Evolutionary conservation across 2,113 vertebrate species (phyloP), one percentile per base, ranked within the genome.

Genomic region (Phaethornis superciliosus): DNA sequence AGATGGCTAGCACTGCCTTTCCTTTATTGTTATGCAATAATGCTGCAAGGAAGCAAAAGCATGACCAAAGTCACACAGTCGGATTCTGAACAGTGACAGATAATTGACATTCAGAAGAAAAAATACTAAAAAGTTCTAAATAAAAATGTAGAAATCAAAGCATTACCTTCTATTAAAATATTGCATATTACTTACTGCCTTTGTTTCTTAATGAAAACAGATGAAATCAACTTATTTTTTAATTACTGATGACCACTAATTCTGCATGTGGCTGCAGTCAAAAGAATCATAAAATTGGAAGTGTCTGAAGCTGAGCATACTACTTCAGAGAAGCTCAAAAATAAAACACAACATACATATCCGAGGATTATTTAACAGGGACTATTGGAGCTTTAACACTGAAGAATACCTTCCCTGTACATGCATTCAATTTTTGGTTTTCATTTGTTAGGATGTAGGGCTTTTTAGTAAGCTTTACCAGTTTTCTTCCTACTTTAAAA

Each of bases 1-100:
- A 96, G 96, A 96, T 92, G 95, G 92, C 86, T 70, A 32, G 71
- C 42, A 42, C 70, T 80, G 81, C 85, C 69, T 82, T 67, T 47
- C 84, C 78, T 85, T 93, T 65, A 85, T 80, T 11, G 0, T 85
- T 88, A 95, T 40, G 47, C 89, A 95, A 92, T 62, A 76, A 11
- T 64, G 35, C 86, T 87, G 74, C n/a, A 84, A 94, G 46, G 63
- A 89, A 72, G 37, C 0, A 0, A 67, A 89, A 11, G 67, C 37
- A 28, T 3, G 15, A 87, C 46, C n/a, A 42, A 81, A 91, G 40
- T 74, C 37, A 10, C 46, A 47, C 64, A 84, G 78, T 30, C 54
- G 40, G 21, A 89, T 47, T 72, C 78, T 85, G 81, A 89, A 74
- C 10, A 15, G 18, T 67, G 51, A 94, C 15, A 87, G n/a, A 76